These are phyloP conservation scores for Bostrychus sinensis DNA, from an alignment of 2,113 vertebrate species.

Conservation along the genomic window DNA sequence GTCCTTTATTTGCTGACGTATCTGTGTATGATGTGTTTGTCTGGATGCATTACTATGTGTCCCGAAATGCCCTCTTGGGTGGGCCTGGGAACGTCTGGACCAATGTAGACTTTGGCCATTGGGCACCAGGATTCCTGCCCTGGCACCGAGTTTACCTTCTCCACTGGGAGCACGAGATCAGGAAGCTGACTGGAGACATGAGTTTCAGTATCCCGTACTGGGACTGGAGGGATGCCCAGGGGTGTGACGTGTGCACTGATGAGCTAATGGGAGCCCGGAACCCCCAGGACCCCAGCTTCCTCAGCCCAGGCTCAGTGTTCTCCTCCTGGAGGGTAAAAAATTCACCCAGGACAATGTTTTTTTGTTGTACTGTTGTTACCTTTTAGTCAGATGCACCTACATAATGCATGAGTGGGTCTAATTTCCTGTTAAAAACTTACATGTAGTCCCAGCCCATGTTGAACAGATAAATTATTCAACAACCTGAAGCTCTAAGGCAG, in stretches of 20 bases:
- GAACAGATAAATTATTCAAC: neutral
- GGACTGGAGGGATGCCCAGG: constrained; percentile 92
- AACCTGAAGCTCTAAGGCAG: neutral
- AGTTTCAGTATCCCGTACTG: constrained; percentile 94
- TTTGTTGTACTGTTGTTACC: no score
- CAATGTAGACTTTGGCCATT: constrained; percentile 92
- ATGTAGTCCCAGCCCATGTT: neutral
- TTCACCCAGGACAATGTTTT: neutral
- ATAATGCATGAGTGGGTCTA: neutral
- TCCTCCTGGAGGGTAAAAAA: constrained; percentile 90
- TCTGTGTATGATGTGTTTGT: constrained; percentile 93
- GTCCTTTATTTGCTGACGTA: constrained; percentile 85
- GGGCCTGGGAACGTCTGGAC: constrained; percentile 83
- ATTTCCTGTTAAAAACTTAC: constrained; percentile 1
- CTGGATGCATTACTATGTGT: constrained; percentile 97
- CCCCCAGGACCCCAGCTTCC: constrained; percentile 78
- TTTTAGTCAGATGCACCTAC: neutral
- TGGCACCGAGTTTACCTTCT: constrained; percentile 93
- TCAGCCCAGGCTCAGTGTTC: constrained; percentile 92
- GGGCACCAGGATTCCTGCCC: constrained; percentile 90
- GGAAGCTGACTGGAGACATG: constrained; percentile 84
- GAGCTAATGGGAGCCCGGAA: constrained; percentile 88
- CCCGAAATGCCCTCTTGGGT: constrained; percentile 85
- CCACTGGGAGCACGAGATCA: constrained; percentile 90
- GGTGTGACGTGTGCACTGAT: constrained; percentile 89